phyloP scores from a whole-genome alignment of 1,140 invertebrate genomes.

The Brachionus plicatilis region DNA sequence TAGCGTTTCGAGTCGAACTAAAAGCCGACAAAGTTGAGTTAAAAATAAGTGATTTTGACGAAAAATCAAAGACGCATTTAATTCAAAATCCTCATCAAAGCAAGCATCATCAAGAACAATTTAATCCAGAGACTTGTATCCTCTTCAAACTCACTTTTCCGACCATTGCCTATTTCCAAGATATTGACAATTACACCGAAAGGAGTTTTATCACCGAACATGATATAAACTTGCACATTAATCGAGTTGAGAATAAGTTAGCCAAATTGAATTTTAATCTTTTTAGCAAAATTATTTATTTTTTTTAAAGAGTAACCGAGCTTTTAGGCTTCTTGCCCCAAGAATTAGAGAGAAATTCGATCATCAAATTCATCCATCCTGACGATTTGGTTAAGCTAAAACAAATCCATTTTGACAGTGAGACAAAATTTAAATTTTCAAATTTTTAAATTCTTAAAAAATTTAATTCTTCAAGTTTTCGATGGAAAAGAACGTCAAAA shows the following conservation, averaged over 20 bases:
- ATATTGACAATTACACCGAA: slow-evolving; percentile 34
- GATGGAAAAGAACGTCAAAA: slow-evolving; percentile 27
- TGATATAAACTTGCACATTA: slow-evolving; percentile 24
- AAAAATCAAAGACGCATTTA: background rate
- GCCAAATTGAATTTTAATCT: background rate
- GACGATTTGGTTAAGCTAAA: slow-evolving; percentile 29
- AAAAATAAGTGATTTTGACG: slow-evolving; percentile 2
- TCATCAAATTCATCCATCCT: slow-evolving; percentile 21
- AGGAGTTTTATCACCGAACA: slow-evolving; percentile 23
- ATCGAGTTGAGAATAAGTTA: slow-evolving; percentile 15
- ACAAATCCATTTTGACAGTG: slow-evolving; percentile 34
- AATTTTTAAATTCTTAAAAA: background rate
- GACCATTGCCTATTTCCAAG: background rate
- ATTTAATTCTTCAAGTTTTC: background rate
- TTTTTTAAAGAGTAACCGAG: slow-evolving; percentile 30
- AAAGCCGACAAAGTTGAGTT: slow-evolving; percentile 30
- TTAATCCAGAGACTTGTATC: slow-evolving; percentile 18
- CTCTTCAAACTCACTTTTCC: slow-evolving; percentile 3
- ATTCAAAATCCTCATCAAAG: background rate
- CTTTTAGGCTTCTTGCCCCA: slow-evolving; percentile 22
- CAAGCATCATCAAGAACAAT: background rate
- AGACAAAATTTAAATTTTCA: background rate
- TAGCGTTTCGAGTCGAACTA: slow-evolving; percentile 5
- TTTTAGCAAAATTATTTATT: background rate
- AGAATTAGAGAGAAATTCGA: slow-evolving; percentile 13